phyloP scores from a whole-genome alignment of 2,888 invertebrate species.

The Fragum fragum region DNA sequence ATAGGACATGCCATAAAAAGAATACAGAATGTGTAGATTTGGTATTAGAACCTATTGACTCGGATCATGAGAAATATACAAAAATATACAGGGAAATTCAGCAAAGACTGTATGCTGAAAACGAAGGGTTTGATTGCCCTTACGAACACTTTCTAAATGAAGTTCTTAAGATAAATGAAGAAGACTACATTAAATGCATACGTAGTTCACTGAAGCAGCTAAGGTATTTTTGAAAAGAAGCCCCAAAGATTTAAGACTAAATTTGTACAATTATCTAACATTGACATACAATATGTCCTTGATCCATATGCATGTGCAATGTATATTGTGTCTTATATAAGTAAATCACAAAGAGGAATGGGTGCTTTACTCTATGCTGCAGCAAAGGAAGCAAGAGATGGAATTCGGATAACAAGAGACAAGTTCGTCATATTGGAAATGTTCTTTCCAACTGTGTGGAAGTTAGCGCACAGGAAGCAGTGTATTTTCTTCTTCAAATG shows the following conservation, averaged over 20 bases:
- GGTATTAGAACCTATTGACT: conserved; percentile 45
- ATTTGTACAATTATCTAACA: conserved; percentile 47
- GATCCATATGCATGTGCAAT: conserved; percentile 26
- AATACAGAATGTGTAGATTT: not conserved
- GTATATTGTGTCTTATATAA: conserved; percentile 44
- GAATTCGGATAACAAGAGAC: conserved; percentile 59
- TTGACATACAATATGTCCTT: conserved; percentile 20
- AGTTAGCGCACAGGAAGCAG: conserved; percentile 65
- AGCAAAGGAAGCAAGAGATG: conserved; percentile 59
- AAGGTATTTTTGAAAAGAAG: conserved; percentile 60
- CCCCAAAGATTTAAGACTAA: conserved; percentile 51
- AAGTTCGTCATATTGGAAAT: conserved; percentile 66
- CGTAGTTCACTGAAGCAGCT: conserved; percentile 35
- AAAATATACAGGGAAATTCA: conserved; percentile 26
- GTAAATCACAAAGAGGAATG: conserved; percentile 68
- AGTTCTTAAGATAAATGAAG: conserved; percentile 37
- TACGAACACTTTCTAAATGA: conserved; percentile 43
- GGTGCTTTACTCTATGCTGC: conserved; percentile 44
- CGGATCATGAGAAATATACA: conserved; percentile 16
- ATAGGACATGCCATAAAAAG: not conserved
- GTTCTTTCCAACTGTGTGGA: conserved; percentile 60
- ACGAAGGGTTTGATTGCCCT: conserved; percentile 38
- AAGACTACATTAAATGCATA: conserved; percentile 54
- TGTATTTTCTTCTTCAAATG: conserved; percentile 66
- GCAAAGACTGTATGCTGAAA: conserved; percentile 32